Evolutionary conservation across 2,888 invertebrate genomes (phyloP).

Genomic region (Hymenopus coronatus): DNA sequence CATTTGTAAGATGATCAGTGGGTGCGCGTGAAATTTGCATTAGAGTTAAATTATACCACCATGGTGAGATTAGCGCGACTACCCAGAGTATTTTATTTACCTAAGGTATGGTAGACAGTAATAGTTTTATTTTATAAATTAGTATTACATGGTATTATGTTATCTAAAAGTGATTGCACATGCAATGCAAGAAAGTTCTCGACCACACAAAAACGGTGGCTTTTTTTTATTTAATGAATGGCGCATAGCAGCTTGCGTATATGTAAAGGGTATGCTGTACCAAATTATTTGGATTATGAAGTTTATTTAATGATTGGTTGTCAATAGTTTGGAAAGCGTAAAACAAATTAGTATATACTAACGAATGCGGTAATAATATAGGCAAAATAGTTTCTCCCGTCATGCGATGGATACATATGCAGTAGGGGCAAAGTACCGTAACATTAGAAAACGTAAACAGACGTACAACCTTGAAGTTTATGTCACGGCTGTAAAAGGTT

Average conservation of each 20-base stretch:
- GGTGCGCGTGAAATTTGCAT: background rate
- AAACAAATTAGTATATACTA: too few species aligned
- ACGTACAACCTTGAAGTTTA: background rate
- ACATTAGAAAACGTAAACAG: background rate
- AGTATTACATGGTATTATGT: background rate
- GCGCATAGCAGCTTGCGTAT: too few species aligned
- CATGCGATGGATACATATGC: background rate
- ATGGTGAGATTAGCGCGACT: constrained; percentile 28
- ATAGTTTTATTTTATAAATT: background rate
- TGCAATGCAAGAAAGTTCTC: background rate
- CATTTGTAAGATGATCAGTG: background rate
- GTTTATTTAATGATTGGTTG: too few species aligned
- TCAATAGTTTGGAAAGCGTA: too few species aligned
- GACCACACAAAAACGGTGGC: background rate
- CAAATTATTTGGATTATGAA: too few species aligned
- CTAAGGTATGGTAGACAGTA: constrained; percentile 23
- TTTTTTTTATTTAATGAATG: too few species aligned
- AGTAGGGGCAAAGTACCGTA: background rate
- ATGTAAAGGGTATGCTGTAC: too few species aligned
- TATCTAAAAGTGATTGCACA: background rate
- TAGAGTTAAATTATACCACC: background rate
- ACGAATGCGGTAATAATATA: too few species aligned
- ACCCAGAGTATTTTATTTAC: constrained; percentile 23
- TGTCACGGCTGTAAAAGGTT: background rate
- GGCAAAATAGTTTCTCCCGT: too few species aligned